These are phyloP conservation scores for Cheilosia soror DNA, from an alignment of 2,888 invertebrate genomes.

Conservation along the genomic window DNA sequence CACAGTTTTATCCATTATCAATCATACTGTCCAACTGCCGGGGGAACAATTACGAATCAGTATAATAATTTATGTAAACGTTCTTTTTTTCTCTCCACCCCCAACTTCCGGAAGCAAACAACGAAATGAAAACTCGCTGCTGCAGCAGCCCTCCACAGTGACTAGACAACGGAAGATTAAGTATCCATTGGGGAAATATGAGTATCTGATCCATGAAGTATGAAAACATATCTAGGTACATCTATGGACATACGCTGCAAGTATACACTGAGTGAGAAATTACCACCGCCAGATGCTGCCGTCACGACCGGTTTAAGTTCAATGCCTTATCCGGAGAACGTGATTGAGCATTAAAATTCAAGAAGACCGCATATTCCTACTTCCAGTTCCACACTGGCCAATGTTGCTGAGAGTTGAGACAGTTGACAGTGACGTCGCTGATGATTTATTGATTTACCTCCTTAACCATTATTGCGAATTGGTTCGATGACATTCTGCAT, in stretches of 20 bases:
- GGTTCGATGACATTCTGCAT: constrained; percentile 43
- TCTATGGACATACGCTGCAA: constrained; percentile 15
- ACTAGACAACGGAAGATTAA: constrained; percentile 72
- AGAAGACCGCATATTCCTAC: constrained; percentile 41
- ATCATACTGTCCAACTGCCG: constrained; percentile 63
- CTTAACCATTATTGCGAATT: constrained; percentile 43
- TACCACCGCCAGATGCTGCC: constrained; percentile 58
- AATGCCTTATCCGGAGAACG: constrained; percentile 66
- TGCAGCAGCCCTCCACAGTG: constrained; percentile 33
- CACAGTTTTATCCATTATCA: constrained; percentile 60
- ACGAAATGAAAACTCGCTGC: constrained; percentile 47
- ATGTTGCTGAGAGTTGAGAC: neutral
- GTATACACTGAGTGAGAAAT: constrained; percentile 44
- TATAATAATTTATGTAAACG: constrained; percentile 68
- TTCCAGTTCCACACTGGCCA: constrained; percentile 5
- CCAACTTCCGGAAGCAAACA: constrained; percentile 19
- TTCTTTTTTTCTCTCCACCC: constrained; percentile 4
- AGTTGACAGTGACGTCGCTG: constrained; percentile 66
- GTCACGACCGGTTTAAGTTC: constrained; percentile 48
- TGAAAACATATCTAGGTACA: constrained; percentile 18
- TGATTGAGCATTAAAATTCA: constrained; percentile 74
- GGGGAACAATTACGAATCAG: constrained; percentile 59
- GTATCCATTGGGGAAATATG: constrained; percentile 71
- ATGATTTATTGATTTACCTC: constrained; percentile 69
- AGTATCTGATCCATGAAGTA: constrained; percentile 66